phyloP scores from a whole-genome alignment of 2,888 invertebrate species.

The Cantharis lateralis region DNA sequence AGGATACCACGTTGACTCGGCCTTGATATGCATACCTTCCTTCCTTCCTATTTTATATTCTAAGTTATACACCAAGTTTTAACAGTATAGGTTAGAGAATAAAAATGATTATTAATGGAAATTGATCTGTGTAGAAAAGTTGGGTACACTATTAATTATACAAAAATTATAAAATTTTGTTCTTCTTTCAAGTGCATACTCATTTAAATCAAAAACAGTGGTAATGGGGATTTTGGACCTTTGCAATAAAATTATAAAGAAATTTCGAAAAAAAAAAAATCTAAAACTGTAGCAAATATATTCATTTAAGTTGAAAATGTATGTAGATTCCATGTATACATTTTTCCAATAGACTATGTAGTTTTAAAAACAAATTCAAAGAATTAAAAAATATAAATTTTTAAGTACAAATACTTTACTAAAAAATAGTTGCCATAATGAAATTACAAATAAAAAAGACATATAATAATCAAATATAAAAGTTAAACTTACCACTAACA shows the following conservation, averaged over 20 bases:
- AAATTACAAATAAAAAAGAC: background rate
- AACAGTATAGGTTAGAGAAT: too few relatives aligned
- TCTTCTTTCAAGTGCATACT: too few relatives aligned
- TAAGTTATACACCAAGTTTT: too few relatives aligned
- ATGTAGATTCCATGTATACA: background rate
- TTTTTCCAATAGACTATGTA: background rate
- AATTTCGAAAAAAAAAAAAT: background rate
- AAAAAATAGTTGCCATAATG: background rate
- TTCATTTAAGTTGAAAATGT: background rate
- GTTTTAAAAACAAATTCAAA: background rate
- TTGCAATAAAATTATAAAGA: background rate
- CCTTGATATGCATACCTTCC: too few relatives aligned
- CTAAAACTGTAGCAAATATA: background rate
- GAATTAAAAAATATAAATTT: background rate
- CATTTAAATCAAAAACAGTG: too few relatives aligned
- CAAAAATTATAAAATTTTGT: too few relatives aligned
- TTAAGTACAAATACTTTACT: background rate
- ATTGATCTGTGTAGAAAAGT: too few relatives aligned
- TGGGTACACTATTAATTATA: background rate
- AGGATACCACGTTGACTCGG: too few relatives aligned
- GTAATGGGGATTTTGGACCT: too few relatives aligned
- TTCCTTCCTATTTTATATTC: too few relatives aligned
- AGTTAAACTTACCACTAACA: background rate
- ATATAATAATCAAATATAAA: background rate
- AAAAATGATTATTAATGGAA: too few relatives aligned